phyloP scores from a whole-genome alignment of 2,888 invertebrate genomes.

The Drosophila emarginata region DNA sequence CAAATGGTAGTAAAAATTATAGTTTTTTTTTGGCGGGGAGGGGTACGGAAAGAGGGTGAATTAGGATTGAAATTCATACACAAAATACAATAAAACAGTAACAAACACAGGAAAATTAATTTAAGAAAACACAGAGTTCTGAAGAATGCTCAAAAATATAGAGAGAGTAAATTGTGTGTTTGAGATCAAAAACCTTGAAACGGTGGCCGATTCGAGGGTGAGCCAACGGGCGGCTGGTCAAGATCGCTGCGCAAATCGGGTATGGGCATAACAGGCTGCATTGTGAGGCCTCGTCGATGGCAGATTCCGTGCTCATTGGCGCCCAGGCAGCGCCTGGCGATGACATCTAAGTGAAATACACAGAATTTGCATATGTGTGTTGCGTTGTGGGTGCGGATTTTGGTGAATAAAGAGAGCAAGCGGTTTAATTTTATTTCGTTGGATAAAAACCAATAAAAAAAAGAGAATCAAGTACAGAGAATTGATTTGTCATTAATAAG shows the following conservation, averaged over 20 bases:
- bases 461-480: slow-evolving; percentile 11
- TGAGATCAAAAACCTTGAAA: slow-evolving; percentile 81
- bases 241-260: slow-evolving; percentile 89
- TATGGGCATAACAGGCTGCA: slow-evolving; percentile 91
- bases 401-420: slow-evolving; percentile 4
- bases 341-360: slow-evolving; percentile 67
- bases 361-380: slow-evolving; percentile 28
- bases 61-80: slow-evolving; percentile 45
- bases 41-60: slow-evolving; percentile 29
- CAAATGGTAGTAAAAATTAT: slow-evolving; percentile 38
- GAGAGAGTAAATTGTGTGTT: slow-evolving; percentile 30
- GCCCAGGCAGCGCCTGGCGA: slow-evolving; percentile 78
- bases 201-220: slow-evolving; percentile 81
- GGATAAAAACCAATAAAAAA: neutral
- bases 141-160: slow-evolving; percentile 41
- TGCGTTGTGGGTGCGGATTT: slow-evolving; percentile 4
- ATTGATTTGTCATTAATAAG: slow-evolving; percentile 12
- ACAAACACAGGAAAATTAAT: slow-evolving; percentile 25
- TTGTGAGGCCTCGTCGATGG: slow-evolving; percentile 92
- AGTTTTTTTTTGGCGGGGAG: neutral
- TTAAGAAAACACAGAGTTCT: slow-evolving; percentile 19
- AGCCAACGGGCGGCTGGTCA: slow-evolving; percentile 81
- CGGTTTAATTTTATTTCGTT: neutral
- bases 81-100: slow-evolving; percentile 40
- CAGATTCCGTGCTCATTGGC: slow-evolving; percentile 94